Base-by-base conservation (phyloP, 2,888 invertebrate species). In the Gasteruption jaculator region DNA sequence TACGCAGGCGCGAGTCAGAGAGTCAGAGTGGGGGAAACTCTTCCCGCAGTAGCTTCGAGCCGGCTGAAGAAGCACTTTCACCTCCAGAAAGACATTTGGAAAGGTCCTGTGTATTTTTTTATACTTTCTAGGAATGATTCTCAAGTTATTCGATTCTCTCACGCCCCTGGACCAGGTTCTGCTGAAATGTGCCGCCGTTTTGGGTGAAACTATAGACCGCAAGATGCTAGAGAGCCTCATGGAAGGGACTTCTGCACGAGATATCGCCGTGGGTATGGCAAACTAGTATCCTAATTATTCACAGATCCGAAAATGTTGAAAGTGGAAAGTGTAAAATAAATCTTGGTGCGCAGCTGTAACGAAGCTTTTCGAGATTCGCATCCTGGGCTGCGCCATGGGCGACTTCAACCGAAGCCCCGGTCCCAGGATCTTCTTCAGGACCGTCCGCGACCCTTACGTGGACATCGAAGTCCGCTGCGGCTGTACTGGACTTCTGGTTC, bases 131-230 rank as follows among this genome's bases (percentile, higher is more conserved):
- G 82, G 77, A 15, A 73, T 79, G 43, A 77, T 82, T 40, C 58
- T 83, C 52, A 81, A 79, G 63, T 75, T 78, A 0, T 82, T 80
- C 54, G 83, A 84, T 60, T 78, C 80, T 0, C 57, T 85, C 45
- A 77, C 76, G 3, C 77, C 80, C 0, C 76, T 79, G 47, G 83
- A 83, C 58, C 82, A 83, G 63, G 71, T 80, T 56, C 56, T 84
- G 10, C 57, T 83, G 20, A 84, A 83, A 66, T 80, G 79, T 52
- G 79, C 80, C 6, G 74, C 82, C 0, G 78, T 82, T 3, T 68
- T 83, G 6, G 83, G 83, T 1, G 78, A 79, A 38, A 74, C 74
- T n/a, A 78, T 83, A 52, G 74, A 78, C 1, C 72, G 82, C 48
- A 68, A 74, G 14, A 80, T 83, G 77, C 60, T 83, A 8, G 58